These are phyloP conservation scores for Cantharis nigra DNA, from an alignment of 2,888 invertebrate species.

Conservation along the genomic window DNA sequence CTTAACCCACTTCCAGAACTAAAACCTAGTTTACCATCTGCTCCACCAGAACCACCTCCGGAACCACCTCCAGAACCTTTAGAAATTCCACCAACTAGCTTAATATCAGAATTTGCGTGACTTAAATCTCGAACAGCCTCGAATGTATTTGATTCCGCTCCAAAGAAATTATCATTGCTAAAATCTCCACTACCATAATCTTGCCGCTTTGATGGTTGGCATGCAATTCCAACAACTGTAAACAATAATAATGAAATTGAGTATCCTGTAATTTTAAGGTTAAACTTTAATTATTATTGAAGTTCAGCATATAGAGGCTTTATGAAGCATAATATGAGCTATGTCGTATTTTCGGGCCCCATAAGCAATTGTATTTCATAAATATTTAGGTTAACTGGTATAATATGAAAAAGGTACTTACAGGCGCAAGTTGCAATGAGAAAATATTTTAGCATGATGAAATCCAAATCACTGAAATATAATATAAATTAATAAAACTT, in stretches of 20 bases:
- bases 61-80: constrained; percentile 23
- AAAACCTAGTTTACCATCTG: constrained; percentile 60
- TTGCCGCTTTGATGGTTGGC: constrained; percentile 23
- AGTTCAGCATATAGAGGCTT: too few relatives aligned
- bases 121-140: constrained; percentile 16
- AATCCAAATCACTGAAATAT: constrained; percentile 18
- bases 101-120: constrained; percentile 10
- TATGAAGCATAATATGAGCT: too few relatives aligned
- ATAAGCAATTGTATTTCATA: too few relatives aligned
- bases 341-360: too few relatives aligned
- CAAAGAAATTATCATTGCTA: constrained; percentile 25
- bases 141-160: constrained; percentile 35
- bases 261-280: background rate
- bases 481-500: background rate
- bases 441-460: constrained; percentile 27
- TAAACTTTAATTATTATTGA: too few relatives aligned
- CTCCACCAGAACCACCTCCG: constrained; percentile 29
- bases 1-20: constrained; percentile 73
- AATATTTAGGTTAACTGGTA: background rate
- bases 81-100: background rate
- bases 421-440: constrained; percentile 35
- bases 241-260: background rate
- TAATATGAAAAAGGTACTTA: constrained; percentile 16
- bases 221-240: constrained; percentile 1
- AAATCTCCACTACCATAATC: constrained; percentile 23